Base-by-base conservation (phyloP, 2,113 vertebrate species). In the Pardalotus punctatus region DNA sequence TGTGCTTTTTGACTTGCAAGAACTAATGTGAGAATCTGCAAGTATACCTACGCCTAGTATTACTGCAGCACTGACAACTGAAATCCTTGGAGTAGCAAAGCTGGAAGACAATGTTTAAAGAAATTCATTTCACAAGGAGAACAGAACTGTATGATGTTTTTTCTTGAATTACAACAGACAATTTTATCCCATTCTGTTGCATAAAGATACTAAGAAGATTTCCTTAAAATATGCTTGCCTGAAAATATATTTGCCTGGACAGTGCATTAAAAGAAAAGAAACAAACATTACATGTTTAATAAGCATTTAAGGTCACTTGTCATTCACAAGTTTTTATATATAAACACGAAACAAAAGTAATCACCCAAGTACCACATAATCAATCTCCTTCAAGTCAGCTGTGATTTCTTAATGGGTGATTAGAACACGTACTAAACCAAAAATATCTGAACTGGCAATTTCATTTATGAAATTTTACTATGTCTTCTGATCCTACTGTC, bases 141-240 rank as follows among this genome's bases (percentile, higher is more conserved):
- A 3, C 15, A n/a, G 31, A 84, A 81, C 5, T 40, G 1, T 17
- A 70, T 38, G 4, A 61, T 38, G 5, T 0, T 38, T 9, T 14
- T 78, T 67, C 64, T 62, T 89, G 8, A 78, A 66, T 60, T 60
- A 73, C 11, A 71, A 25, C 9, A 62, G 24, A 69, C 3, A 56
- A 72, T 47, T 64, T 65, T 28, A 72, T 23, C 27, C 35, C 35
- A 71, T 45, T 79, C 33, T 78, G 16, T 42, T 50, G 35, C 36
- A 24, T 29, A 45, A 85, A 72, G 18, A 51, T 27, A 45, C 14
- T 38, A 57, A 29, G 13, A 77, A 64, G 27, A 78, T 31, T 35
- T 20, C 10, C 36, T 28, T 12, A 78, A 40, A 81, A 71, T 6
- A 33, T 0, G 1, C 71, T 81, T 87, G 29, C 29, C 36, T 28